These are phyloP conservation scores for Lanistes nyassanus DNA, from an alignment of 1,140 invertebrate genomes.

Conservation along the genomic window DNA sequence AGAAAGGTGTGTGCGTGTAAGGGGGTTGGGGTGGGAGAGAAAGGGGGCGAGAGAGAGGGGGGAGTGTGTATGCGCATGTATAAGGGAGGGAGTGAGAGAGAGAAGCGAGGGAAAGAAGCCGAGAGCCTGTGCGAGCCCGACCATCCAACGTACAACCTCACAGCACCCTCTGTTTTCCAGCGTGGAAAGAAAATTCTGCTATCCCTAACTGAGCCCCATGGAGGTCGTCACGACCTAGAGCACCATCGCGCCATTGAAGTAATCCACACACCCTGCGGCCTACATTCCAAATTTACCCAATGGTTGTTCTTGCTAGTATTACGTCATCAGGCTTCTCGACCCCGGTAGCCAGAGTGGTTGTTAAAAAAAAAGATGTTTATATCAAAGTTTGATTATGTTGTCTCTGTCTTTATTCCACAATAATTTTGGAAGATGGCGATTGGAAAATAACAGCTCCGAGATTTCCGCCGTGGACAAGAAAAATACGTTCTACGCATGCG, in stretches of 20 bases:
- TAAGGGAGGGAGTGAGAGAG: too few species aligned
- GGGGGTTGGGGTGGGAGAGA: too few species aligned
- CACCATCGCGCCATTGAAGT: slow-evolving; percentile 9
- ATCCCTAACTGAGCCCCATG: not conserved
- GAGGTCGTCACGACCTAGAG: not conserved
- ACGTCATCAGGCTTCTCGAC: not conserved
- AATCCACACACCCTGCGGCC: not conserved
- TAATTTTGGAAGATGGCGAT: not conserved
- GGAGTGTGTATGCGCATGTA: too few species aligned
- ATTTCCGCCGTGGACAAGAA: not conserved
- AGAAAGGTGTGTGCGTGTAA: too few species aligned
- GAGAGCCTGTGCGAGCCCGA: too few species aligned
- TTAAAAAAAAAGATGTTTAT: not conserved
- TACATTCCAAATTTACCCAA: slow-evolving; percentile 1
- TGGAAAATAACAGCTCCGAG: not conserved
- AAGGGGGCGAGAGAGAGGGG: too few species aligned
- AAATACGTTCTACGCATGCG: not conserved
- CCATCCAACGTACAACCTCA: too few species aligned
- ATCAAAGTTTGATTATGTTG: not conserved
- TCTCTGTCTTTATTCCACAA: not conserved
- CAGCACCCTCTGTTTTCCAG: too few species aligned
- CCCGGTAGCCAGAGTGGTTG: not conserved
- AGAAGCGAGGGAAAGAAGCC: too few species aligned
- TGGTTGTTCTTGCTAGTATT: not conserved
- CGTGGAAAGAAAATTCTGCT: not conserved